phyloP scores from a whole-genome alignment of 1,140 invertebrate species.

The Carcinoscorpius rotundicauda region DNA sequence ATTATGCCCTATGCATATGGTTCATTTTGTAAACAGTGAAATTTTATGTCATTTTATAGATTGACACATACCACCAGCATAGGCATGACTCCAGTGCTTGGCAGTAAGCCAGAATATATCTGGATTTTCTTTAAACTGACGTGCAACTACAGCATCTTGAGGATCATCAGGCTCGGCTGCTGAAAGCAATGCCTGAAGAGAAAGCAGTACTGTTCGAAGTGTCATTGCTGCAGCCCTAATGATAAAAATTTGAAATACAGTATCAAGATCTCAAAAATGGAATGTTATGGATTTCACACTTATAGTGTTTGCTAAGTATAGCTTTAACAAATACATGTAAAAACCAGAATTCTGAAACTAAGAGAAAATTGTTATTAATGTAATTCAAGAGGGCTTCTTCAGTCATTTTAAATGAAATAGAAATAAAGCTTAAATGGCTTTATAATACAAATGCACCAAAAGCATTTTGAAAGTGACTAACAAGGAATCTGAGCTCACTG shows the following conservation, averaged over 20 bases:
- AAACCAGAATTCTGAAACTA: too few relatives aligned
- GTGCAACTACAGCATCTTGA: slow-evolving; percentile 93
- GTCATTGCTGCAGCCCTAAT: slow-evolving; percentile 94
- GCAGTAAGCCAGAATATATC: slow-evolving; percentile 80
- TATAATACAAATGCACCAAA: too few relatives aligned
- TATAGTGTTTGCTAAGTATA: too few relatives aligned
- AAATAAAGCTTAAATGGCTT: too few relatives aligned
- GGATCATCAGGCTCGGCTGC: slow-evolving; percentile 93
- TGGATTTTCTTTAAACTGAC: slow-evolving; percentile 81
- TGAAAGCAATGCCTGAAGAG: slow-evolving; percentile 77
- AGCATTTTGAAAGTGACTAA: too few relatives aligned
- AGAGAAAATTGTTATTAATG: slow-evolving; percentile 6
- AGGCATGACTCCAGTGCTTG: slow-evolving; percentile 85
- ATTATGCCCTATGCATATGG: slow-evolving; percentile 2
- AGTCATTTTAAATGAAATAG: too few relatives aligned
- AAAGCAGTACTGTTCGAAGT: slow-evolving; percentile 83
- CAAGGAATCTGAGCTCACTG: too few relatives aligned
- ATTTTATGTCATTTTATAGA: too few relatives aligned
- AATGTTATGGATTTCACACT: too few relatives aligned
- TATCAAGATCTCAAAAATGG: too few relatives aligned
- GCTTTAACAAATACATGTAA: too few relatives aligned
- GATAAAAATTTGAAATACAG: slow-evolving; percentile 7
- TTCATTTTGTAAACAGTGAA: not conserved
- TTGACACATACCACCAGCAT: slow-evolving; percentile 56
- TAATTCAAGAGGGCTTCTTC: not conserved